Base-by-base conservation (phyloP, 2,888 invertebrate genomes). In the Oscheius myriophilus region DNA sequence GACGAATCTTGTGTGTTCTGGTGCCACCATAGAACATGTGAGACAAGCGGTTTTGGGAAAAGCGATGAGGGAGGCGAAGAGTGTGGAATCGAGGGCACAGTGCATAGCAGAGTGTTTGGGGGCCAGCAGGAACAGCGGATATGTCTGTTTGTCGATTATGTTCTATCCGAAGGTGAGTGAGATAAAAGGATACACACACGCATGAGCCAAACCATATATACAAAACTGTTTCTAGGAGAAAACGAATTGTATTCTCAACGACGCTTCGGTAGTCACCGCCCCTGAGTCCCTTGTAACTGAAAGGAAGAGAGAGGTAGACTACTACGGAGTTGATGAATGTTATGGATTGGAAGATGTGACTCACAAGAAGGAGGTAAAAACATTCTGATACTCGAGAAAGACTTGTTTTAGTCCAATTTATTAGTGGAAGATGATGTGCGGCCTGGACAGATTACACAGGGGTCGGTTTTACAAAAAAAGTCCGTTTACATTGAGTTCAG, bases 301-400 rank as follows among this genome's bases (percentile, higher is more conserved):
- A 46, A 7, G 21, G 11, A 25, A 49, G 16, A 18, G 61, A 46
- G 61, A 61, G 3, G 61, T 61, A 18, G 61, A 61, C 26, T 61
- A 61, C 21, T 61, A 49, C 26, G 61, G 61, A 33, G 33, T 61
- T 16, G 61, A 61, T 1, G 61, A 61, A 18, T 61, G 61, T 18
- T 61, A 61, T 21, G 61, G 61, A 18, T 33, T 61, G 26, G 49
- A 61, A 18, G 61, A 61, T n/a, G 51, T 49, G n/a, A 61, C 61
- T n/a, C 49, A 61, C 33, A 33, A 9, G 33, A 33, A 33, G 9
- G 33, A 33, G 33, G 33, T 33, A 33, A 33, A 33, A 33, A 3
- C 33, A 3, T 9, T 33, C 33, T 9, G 33, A 33, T 6, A 33
- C 3, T 33, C 3, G 9, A 9, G 9, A 33, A 33, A 33, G 9